These are phyloP conservation scores for Lordiphosa fenestrarum DNA, from an alignment of 2,888 invertebrate species.

Conservation along the genomic window DNA sequence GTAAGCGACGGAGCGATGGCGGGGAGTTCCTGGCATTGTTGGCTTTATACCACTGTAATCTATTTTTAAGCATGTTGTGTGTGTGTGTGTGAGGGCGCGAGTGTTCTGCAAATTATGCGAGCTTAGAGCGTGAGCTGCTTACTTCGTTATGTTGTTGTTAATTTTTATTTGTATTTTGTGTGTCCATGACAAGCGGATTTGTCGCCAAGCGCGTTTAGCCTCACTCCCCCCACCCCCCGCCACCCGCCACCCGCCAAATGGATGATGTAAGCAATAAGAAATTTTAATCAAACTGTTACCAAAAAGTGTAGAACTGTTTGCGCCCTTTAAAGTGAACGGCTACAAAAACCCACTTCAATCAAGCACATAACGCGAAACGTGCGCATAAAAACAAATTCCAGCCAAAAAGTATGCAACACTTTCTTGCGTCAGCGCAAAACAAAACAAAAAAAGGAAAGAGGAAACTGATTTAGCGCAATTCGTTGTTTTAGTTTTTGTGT, in stretches of 20 bases:
- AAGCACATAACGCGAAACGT: constrained; percentile 49
- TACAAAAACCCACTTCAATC: constrained; percentile 38
- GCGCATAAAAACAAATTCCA: constrained; percentile 59
- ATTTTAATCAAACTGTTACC: constrained; percentile 24
- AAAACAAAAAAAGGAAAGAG: constrained; percentile 13
- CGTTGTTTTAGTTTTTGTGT: constrained; percentile 46
- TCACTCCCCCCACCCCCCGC: background rate
- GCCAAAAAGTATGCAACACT: constrained; percentile 59
- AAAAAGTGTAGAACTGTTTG: constrained; percentile 15
- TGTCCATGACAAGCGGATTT: constrained; percentile 59
- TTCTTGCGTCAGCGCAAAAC: constrained; percentile 54
- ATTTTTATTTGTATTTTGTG: constrained; percentile 38
- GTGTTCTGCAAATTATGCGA: constrained; percentile 45
- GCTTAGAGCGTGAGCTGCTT: constrained; percentile 65
- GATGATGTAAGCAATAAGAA: constrained; percentile 38
- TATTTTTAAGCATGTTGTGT: constrained; percentile 59
- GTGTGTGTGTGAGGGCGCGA: constrained; percentile 11
- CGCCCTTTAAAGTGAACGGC: constrained; percentile 1
- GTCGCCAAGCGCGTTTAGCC: constrained; percentile 45
- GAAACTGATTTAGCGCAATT: constrained; percentile 53
- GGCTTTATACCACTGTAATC: constrained; percentile 62
- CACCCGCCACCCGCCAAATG: background rate
- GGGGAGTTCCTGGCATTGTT: constrained; percentile 39
- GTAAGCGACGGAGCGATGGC: constrained; percentile 3
- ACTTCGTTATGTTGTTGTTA: constrained; percentile 41